Evolutionary conservation across 2,888 invertebrate genomes (phyloP).

Genomic region (Watsonalla cultraria): DNA sequence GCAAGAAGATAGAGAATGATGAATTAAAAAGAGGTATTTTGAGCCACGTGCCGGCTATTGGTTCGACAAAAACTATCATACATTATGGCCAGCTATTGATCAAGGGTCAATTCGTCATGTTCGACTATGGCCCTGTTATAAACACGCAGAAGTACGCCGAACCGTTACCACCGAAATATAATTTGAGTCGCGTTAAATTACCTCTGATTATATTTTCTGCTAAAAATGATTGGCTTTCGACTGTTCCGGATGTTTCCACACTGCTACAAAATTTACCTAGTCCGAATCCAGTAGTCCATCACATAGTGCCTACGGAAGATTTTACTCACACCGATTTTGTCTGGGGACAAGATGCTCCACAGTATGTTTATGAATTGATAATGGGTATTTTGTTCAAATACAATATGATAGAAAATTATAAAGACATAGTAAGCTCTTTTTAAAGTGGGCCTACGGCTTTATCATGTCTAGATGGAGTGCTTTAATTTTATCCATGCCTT

Average conservation of each 20-base stretch:
- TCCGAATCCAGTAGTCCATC: conserved; percentile 26
- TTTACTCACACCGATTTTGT: conserved; percentile 47
- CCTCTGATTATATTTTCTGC: conserved; percentile 37
- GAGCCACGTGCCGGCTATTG: conserved; percentile 24
- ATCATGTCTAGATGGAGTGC: not conserved
- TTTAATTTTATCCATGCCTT: too few relatives aligned
- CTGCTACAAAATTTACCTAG: conserved; percentile 25
- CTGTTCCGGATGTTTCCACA: conserved; percentile 22
- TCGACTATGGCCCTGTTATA: conserved; percentile 23
- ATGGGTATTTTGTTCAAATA: conserved; percentile 18
- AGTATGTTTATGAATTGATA: conserved; percentile 24
- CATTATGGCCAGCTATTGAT: conserved; percentile 45
- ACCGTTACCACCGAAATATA: conserved; percentile 24
- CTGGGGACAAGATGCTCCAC: conserved; percentile 30
- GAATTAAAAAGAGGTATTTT: conserved; percentile 18
- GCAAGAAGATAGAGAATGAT: conserved; percentile 15
- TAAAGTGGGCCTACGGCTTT: not conserved
- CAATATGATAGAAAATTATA: not conserved
- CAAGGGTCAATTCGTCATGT: conserved; percentile 38
- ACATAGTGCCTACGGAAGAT: conserved; percentile 21
- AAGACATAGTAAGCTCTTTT: not conserved
- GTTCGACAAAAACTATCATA: conserved; percentile 38
- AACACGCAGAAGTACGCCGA: conserved; percentile 26
- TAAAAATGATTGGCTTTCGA: conserved; percentile 37
- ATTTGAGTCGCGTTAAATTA: conserved; percentile 25